Evolutionary conservation across 1,140 invertebrate species (phyloP), one percentile per base, ranked within the genome.

Genomic region (Oncopeltus fasciatus): DNA sequence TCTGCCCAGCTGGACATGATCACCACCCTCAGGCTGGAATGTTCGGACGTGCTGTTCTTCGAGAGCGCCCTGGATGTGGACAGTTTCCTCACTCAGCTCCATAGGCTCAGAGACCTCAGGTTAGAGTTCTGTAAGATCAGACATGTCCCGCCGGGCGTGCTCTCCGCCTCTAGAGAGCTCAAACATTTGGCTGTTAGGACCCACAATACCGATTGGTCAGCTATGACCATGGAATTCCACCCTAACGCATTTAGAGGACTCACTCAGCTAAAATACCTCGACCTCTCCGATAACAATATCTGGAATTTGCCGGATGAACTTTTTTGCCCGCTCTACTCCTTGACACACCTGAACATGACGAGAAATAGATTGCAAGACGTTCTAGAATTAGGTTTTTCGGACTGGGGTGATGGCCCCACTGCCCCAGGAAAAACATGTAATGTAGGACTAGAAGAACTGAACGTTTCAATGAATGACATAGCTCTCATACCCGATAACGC

Each of bases 41-140:
- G 88, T 73, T 88, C 82, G 73, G 86, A 89, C 72, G 82, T 85
- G 62, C 73, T 88, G 46, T 87, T 88, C 73, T 87, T 86, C 72
- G 86, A 89, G 73, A 87, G 83, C 70, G 80, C 81, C 57, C 72
- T 88, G 21, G 78, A 86, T 64, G 72, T 77, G 66, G 74, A 65
- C 68, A 79, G 81, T 65, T 85, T 89, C 67, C 73, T 86, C 29
- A 78, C 80, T 47, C 76, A 81, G 51, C 74, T 90, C 51, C 78
- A 79, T 47, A 78, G 82, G 57, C 74, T 91, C 38, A 75, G 80
- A 66, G 80, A 87, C 63, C 76, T 92, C 16, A 75, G 79, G 51
- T 78, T 92, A 62, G 86, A 89, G 67, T 81, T 81, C 68, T 92
- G 89, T 73, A 88, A 88, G 74, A 83, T 91, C 67, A 78, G 83